Evolutionary conservation across 2,113 vertebrate species (phyloP).

Genomic region (Gasterosteus nipponicus): DNA sequence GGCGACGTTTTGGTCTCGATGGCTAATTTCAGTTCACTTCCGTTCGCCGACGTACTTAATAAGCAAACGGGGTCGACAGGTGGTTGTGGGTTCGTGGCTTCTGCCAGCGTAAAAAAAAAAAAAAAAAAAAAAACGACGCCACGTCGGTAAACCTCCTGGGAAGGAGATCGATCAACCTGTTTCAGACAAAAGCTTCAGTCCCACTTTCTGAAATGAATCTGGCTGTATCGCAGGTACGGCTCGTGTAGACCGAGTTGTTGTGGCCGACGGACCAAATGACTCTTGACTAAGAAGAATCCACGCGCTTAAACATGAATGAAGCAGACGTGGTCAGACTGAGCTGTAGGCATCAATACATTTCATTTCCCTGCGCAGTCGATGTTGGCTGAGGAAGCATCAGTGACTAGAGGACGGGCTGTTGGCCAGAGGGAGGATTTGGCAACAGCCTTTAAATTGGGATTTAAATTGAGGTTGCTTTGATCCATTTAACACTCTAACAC

Average conservation of each 20-base stretch:
- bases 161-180: background rate
- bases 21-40: too few species aligned
- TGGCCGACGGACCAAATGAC: background rate
- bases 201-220: background rate
- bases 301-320: background rate
- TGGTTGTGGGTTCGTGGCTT: background rate
- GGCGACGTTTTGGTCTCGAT: too few species aligned
- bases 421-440: background rate
- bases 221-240: background rate
- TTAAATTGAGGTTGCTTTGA: conserved; percentile 1
- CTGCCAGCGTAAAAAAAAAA: background rate
- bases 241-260: background rate
- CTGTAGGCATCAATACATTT: background rate
- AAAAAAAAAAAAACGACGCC: background rate
- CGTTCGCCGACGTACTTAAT: too few species aligned
- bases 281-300: background rate
- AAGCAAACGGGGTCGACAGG: background rate
- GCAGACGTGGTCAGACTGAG: background rate
- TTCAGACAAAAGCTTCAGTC: background rate
- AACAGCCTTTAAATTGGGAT: background rate
- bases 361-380: background rate
- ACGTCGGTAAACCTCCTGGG: too few species aligned
- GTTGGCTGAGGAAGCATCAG: background rate
- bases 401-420: background rate
- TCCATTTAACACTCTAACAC: background rate